Conservation (phyloP, 2,113 vertebrate genomes). For the Gavialis gangeticus region DNA sequence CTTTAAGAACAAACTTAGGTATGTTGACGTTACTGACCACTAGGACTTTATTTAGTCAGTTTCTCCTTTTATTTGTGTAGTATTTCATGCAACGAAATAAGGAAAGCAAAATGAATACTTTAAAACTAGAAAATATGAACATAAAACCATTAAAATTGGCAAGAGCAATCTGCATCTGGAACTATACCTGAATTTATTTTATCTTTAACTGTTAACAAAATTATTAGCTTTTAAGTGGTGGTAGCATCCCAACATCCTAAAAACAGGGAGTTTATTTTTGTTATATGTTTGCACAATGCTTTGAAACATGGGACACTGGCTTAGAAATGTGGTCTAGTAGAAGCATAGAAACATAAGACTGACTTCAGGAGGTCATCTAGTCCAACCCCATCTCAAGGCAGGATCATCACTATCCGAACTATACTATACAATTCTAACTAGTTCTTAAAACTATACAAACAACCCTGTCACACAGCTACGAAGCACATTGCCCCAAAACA, state of each 20-base stretch:
- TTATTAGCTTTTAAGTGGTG: not conserved
- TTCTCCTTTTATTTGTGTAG: not conserved
- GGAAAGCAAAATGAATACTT: not conserved
- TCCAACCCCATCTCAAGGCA: too few relatives aligned
- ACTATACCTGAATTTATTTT: rapidly evolving
- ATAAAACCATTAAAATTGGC: not conserved
- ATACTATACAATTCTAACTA: too few relatives aligned
- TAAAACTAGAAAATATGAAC: not conserved
- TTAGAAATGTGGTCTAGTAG: too few relatives aligned
- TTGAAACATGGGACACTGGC: too few relatives aligned
- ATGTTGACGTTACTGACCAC: not conserved
- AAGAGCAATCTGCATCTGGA: not conserved
- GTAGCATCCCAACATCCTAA: not conserved
- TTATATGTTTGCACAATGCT: not conserved
- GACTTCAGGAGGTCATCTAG: too few relatives aligned
- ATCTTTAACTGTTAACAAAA: not conserved
- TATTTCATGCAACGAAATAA: too few relatives aligned
- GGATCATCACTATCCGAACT: too few relatives aligned
- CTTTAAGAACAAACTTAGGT: conserved; percentile 26
- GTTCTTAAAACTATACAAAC: too few relatives aligned
- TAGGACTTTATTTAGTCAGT: not conserved
- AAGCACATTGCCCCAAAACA: too few relatives aligned
- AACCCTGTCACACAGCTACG: too few relatives aligned
- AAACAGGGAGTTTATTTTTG: not conserved
- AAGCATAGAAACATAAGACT: too few relatives aligned